A percentile compares a stretch with the other conserved stretches of the same genome.
Conservation (phyloP, 2,888 invertebrate genomes). For the Sphecodes monilicornis region DNA sequence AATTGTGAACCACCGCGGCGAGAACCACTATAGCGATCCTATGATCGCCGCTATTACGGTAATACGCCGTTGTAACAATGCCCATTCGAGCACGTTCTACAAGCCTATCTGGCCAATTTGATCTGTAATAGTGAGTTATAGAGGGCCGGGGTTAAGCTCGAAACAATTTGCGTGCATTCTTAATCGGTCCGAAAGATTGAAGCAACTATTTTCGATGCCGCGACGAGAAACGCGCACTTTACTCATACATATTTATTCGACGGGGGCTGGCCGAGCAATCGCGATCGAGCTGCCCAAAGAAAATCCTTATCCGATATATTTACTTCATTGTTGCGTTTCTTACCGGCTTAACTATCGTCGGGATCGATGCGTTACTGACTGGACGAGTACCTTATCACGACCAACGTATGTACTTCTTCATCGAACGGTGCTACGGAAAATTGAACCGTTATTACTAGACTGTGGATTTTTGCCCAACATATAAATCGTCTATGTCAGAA, state of each 20-base stretch:
- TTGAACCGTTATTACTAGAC: neutral
- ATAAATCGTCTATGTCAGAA: neutral
- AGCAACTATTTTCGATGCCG: constrained; percentile 20
- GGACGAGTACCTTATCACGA: neutral
- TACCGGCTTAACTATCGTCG: neutral
- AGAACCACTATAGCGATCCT: constrained; percentile 14
- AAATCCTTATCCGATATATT: neutral
- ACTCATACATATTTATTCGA: constrained; percentile 33
- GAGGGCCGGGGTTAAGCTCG: neutral
- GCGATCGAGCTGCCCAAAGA: neutral
- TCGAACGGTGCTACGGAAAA: neutral
- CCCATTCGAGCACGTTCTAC: constrained; percentile 40
- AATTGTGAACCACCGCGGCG: constrained; percentile 37
- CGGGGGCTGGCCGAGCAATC: neutral
- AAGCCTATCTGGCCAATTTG: constrained; percentile 49
- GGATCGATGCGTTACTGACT: neutral
- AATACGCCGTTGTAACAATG: constrained; percentile 50
- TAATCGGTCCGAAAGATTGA: constrained; percentile 34
- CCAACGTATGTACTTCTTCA: neutral
- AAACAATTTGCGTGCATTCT: constrained; percentile 34
- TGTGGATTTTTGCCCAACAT: neutral
- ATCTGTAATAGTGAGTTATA: constrained; percentile 50
- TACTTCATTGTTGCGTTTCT: neutral
- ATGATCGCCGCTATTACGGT: constrained; percentile 51
- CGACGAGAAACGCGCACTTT: neutral